Evolutionary conservation across 23 tunicate genomes (phyloP).

Genomic region (Ascidia mentula): DNA sequence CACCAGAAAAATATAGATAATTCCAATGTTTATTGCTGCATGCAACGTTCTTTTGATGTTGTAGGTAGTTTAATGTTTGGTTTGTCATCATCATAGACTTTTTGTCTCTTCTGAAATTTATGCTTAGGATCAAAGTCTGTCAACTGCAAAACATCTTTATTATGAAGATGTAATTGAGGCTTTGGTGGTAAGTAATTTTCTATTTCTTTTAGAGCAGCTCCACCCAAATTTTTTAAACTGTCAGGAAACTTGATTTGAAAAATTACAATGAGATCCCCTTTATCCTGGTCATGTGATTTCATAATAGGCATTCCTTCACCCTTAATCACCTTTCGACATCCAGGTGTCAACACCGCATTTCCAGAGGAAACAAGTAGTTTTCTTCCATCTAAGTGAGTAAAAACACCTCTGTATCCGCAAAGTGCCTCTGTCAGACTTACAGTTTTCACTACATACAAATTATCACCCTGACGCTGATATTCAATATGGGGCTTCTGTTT

Average conservation of each 20-base stretch:
- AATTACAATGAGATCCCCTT: slow-evolving; percentile 48
- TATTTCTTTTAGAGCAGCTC: background rate
- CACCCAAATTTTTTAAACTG: background rate
- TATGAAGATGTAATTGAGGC: slow-evolving; percentile 17
- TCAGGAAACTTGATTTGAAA: slow-evolving; percentile 55
- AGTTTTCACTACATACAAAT: slow-evolving; percentile 43
- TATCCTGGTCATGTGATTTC: slow-evolving; percentile 8
- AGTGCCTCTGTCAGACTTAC: slow-evolving; percentile 39
- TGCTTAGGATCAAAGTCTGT: slow-evolving; percentile 35
- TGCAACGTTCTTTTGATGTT: background rate
- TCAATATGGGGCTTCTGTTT: slow-evolving; percentile 30
- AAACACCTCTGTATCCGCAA: slow-evolving; percentile 40
- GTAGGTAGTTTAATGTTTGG: background rate
- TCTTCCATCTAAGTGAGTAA: slow-evolving; percentile 58
- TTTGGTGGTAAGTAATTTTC: slow-evolving; percentile 26
- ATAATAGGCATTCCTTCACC: slow-evolving; percentile 69
- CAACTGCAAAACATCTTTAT: slow-evolving; percentile 7
- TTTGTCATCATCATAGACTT: slow-evolving; percentile 8
- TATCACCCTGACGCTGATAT: slow-evolving; percentile 48
- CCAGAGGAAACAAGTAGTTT: slow-evolving; percentile 21
- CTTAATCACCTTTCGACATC: slow-evolving; percentile 37
- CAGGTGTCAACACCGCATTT: slow-evolving; percentile 39
- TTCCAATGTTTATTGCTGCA: background rate
- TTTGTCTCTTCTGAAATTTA: slow-evolving; percentile 2
- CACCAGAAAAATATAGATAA: too few species aligned